Evolutionary conservation across 2,888 invertebrate genomes (phyloP), one percentile per base, ranked within the genome.

Genomic region (Chaetogeoica ovagalla): DNA sequence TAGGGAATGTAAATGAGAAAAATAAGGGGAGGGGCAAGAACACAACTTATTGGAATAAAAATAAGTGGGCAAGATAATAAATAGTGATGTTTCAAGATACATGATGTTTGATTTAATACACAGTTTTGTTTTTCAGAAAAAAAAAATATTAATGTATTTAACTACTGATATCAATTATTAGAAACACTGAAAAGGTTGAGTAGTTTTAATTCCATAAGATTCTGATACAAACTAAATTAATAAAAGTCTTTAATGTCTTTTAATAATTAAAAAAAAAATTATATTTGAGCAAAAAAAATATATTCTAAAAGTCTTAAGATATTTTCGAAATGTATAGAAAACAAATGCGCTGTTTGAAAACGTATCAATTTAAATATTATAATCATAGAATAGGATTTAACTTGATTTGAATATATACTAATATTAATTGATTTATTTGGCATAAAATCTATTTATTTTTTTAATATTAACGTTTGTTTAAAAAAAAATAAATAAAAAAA

Each of bases 201-300:
- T 37, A 15, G 5, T 21, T 39, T 74, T 55, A 65, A 30, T 15
- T 65, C 65, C 63, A 65, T 21, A 3, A 55, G 17, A 17, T 65
- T n/a, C 37, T 11, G 21, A 3, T 37, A 55, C 6, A 39, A 19
- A 73, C n/a, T 63, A 74, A 65, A 19, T 63, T 21, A 65, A 63
- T 63, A n/a, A 60, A 23, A 19, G 48, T 48, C 19, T 69, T 30
- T 2, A 23, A 68, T 1, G 52, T 52, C 17, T 48, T 48, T 48
- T 13, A 62, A 62, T 19, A 17, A 65, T 55, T 65, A 55, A 65
- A 30, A 30, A 30, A 30, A 30, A 30, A 74, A 74, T 57, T 2
- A 65, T 55, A 65, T 65, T 74, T 74, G 65, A 74, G 74, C 74
- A 74, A 73, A 65, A 73, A 57, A 74, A 74, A 9, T 43, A 43